Evolutionary conservation across 1,140 invertebrate genomes (phyloP), one percentile per base, ranked within the genome.

Genomic region (Archivesica marissinica): DNA sequence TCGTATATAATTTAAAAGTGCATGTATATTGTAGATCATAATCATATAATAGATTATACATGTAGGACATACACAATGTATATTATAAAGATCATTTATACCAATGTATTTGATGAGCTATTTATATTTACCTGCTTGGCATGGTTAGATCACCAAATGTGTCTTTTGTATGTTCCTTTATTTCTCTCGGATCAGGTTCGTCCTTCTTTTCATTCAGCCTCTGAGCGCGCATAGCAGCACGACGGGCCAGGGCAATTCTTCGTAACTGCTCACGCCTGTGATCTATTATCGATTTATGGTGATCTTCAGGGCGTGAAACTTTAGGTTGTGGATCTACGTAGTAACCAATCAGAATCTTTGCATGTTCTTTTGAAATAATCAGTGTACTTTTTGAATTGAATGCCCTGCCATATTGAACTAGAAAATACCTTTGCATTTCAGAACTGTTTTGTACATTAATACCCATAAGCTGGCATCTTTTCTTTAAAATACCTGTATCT

Each of bases 351-450:
- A 94, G 88, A 13, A 83, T 72, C 50, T 90, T 89, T 0, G 93
- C 93, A 86, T 89, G 86, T 30, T 92, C 90, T 82, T 93, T 92
- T 1, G 89, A 88, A n/a, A 93, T 88, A 25, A 94, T 92, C 28
- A 94, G 79, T 0, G 91, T 93, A 80, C 92, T 93, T 86, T 93
- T 93, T 1, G 93, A 94, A 77, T 92, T 92, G 54, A 92, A 91
- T 4, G 92, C 93, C 23, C 87, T 87, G 28, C 91, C 92, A 88
- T 93, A 93, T 52, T 93, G 91, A 23, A 94, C 91, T 2, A 94
- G 88, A 70, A 94, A 93, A 83, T 94, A 93, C 9, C 93, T 86
- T 88, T 94, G 93, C 89, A 94, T 92, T 80, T 94, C 93, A n/a
- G 91, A 85, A 87, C 93, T 94, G 79, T 93, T 93, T 25, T 85